Evolutionary conservation across 2,888 invertebrate genomes (phyloP).

Genomic region (Oxytorus armatus): DNA sequence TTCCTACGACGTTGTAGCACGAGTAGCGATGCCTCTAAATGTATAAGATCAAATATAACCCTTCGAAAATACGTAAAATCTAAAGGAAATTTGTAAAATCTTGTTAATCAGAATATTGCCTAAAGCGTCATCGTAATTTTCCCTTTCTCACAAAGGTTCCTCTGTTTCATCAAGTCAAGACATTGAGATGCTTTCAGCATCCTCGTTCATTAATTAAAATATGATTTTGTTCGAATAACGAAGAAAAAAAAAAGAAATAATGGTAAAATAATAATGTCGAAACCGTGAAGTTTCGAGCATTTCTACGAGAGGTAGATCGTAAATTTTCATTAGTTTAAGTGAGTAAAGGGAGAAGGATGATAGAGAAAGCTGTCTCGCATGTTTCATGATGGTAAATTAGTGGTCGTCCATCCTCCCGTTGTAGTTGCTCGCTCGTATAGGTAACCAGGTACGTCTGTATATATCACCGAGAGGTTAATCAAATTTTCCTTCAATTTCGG

Average conservation of each 20-base stretch:
- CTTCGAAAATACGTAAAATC: too few species aligned
- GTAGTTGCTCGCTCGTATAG: slow-evolving; percentile 12
- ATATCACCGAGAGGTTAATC: slow-evolving; percentile 67
- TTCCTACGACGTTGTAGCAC: too few species aligned
- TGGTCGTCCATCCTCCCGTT: slow-evolving; percentile 15
- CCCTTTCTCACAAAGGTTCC: neutral
- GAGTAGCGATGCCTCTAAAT: too few species aligned
- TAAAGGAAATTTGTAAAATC: neutral
- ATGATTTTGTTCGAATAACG: too few species aligned
- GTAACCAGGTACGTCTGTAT: slow-evolving; percentile 7
- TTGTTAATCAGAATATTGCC: neutral
- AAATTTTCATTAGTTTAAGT: slow-evolving; percentile 41
- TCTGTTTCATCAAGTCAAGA: neutral
- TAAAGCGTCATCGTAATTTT: neutral
- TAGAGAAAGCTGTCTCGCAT: slow-evolving; percentile 18
- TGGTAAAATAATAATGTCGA: too few species aligned
- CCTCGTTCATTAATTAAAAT: slow-evolving; percentile 4
- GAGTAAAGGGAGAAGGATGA: neutral
- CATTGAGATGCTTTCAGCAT: neutral
- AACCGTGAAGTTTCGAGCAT: neutral
- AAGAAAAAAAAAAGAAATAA: too few species aligned
- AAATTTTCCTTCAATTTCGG: slow-evolving; percentile 74
- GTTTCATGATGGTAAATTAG: slow-evolving; percentile 44
- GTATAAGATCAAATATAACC: too few species aligned
- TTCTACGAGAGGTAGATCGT: slow-evolving; percentile 5